Conservation (phyloP, 2,113 vertebrate species). For the Aptenodytes patagonicus region DNA sequence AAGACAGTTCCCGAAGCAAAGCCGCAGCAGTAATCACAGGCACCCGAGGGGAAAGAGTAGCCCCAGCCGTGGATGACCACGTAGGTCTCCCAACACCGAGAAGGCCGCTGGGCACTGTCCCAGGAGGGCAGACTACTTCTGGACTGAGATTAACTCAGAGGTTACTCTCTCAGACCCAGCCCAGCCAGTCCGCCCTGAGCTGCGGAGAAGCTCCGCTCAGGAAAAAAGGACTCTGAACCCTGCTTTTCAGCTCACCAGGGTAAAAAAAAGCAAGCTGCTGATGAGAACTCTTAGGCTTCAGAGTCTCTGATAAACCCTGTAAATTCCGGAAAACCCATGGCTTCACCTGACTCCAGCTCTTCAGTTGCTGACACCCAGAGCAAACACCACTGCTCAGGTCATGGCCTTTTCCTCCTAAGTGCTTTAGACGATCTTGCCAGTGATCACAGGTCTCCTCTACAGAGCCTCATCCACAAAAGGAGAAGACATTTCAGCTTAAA, state of each 20-base stretch:
- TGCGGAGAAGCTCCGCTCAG: rapidly evolving
- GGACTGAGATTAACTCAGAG: background rate
- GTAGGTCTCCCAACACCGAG: rapidly evolving
- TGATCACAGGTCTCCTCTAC: background rate
- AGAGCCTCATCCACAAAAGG: slow-evolving; percentile 7
- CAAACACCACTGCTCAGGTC: background rate
- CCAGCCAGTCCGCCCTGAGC: background rate
- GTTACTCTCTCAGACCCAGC: background rate
- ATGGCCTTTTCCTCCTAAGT: background rate
- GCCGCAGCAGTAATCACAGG: background rate
- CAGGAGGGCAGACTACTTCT: background rate
- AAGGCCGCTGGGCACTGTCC: background rate
- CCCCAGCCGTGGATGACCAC: background rate
- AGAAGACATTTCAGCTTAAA: background rate
- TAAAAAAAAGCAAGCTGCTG: background rate
- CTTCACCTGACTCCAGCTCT: background rate
- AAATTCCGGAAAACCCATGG: background rate
- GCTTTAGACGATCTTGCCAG: background rate
- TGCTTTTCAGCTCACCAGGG: background rate
- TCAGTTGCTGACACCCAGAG: background rate
- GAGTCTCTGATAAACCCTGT: background rate
- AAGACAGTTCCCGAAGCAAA: background rate
- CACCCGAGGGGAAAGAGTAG: rapidly evolving
- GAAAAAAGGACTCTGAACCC: background rate
- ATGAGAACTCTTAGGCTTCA: background rate